These are phyloP conservation scores for Dicrurus megarhynchus DNA, from an alignment of 2,113 vertebrate genomes.

Conservation along the genomic window DNA sequence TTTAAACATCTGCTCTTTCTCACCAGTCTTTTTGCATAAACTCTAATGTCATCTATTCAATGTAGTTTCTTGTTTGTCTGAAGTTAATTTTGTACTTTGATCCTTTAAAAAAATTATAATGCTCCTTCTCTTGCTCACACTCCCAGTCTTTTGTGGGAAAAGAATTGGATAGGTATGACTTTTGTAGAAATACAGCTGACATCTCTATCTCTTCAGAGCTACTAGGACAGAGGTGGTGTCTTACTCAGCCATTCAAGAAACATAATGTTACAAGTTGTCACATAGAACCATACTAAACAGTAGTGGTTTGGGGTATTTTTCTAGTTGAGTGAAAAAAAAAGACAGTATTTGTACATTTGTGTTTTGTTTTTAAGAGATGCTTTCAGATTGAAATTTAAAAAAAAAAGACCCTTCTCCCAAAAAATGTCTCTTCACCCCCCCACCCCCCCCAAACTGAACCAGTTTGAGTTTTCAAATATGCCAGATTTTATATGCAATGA, in stretches of 20 bases:
- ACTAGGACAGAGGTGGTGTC: not conserved
- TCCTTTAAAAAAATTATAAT: not conserved
- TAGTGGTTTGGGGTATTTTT: not conserved
- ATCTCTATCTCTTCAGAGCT: not conserved
- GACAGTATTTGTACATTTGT: not conserved
- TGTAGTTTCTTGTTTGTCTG: not conserved
- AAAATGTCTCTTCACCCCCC: rapidly evolving
- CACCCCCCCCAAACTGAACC: rapidly evolving
- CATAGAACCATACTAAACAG: not conserved
- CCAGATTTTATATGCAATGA: not conserved
- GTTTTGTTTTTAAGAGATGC: not conserved
- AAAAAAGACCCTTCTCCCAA: rapidly evolving
- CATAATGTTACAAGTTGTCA: not conserved
- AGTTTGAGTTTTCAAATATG: not conserved
- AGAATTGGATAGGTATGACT: not conserved
- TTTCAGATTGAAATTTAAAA: not conserved
- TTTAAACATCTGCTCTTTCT: not conserved
- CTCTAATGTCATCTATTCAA: not conserved
- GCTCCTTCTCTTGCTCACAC: not conserved
- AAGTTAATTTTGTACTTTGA: not conserved
- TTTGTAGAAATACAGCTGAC: not conserved
- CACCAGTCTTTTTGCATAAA: not conserved
- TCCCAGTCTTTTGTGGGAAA: not conserved
- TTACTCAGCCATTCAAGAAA: not conserved
- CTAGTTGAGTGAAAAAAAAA: not conserved